phyloP scores from a whole-genome alignment of 2,888 invertebrate species.

The Andrena bicolor region DNA sequence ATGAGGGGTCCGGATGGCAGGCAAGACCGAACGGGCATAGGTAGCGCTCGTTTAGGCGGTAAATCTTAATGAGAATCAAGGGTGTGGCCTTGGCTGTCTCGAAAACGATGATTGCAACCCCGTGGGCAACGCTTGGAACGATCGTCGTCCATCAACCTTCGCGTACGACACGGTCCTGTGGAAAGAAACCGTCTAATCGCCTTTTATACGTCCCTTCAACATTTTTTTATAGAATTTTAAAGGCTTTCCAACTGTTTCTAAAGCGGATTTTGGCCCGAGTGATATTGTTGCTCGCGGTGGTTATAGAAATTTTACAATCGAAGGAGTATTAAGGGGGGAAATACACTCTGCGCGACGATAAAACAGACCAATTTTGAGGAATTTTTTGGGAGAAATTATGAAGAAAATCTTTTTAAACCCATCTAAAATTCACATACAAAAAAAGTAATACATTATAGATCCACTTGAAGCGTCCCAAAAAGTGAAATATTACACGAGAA shows the following conservation, averaged over 20 bases:
- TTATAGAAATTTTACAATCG: no score
- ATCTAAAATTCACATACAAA: no score
- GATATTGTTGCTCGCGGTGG: background rate
- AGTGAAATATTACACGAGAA: no score
- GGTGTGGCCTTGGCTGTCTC: conserved; percentile 69
- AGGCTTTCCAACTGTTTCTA: background rate
- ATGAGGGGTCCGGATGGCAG: conserved; percentile 54
- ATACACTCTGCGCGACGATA: no score
- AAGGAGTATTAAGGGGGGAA: no score
- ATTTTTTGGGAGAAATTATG: no score
- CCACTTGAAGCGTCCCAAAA: no score
- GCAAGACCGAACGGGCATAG: conserved; percentile 48
- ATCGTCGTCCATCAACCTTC: conserved; percentile 43
- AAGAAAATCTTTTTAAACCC: no score
- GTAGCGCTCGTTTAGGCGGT: conserved; percentile 71
- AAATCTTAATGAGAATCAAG: conserved; percentile 74
- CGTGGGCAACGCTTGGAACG: conserved; percentile 52
- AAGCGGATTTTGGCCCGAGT: background rate
- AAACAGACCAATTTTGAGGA: no score
- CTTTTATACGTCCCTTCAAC: background rate
- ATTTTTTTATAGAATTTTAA: background rate
- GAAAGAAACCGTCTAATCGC: conserved; percentile 32
- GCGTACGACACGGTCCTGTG: conserved; percentile 33
- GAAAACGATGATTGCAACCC: conserved; percentile 68
- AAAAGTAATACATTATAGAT: no score